Base-by-base conservation (phyloP, 30 jellyfish, hydroid and myxozoan genomes). In the Nemopilema nomurai region DNA sequence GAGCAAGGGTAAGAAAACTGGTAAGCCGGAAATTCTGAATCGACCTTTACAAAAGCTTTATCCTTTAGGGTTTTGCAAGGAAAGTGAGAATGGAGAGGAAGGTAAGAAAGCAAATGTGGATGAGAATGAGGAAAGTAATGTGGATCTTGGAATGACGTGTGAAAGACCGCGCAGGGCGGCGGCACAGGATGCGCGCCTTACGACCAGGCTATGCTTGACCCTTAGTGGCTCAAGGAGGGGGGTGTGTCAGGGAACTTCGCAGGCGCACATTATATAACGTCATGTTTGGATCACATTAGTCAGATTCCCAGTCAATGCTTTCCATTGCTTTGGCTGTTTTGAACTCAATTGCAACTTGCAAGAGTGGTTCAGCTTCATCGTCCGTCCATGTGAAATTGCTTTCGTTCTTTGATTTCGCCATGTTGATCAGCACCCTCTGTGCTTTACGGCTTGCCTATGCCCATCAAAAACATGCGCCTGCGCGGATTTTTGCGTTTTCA, bases 291-390 rank as follows among this genome's bases (percentile, higher is more conserved):
- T 18, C 57, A n/a, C n/a, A n/a, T n/a, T n/a, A n/a, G n/a, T n/a
- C n/a, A n/a, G n/a, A 24, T 32, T 79, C 88, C 88, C 88, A 79
- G 80, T 57, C 82, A 16, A 63, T 26, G 21, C 88, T 69, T 79
- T 79, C 80, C 85, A 75, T 49, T 52, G 30, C 24, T 75, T 75
- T 75, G 30, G 24, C 57, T 24, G 79, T 50, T 51, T 79, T 52
- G 79, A 53, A 79, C 22, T 79, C 88, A 28, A 32, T 32, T 0
- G 88, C 49, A 79, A 52, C 41, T 18, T 79, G 28, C 22, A 79
- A 69, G 16, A 79, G 79, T 23, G 63, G 80, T 27, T 79, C 80
- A 9, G 32, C 79, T 27, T 79, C 81, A 79, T 79, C 88, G 32
- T 62, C 88, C 26, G 88, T 79, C 88, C 88, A 79, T n/a, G 32